Conservation (phyloP, 2,113 vertebrate genomes). For the Fregetta grallaria region DNA sequence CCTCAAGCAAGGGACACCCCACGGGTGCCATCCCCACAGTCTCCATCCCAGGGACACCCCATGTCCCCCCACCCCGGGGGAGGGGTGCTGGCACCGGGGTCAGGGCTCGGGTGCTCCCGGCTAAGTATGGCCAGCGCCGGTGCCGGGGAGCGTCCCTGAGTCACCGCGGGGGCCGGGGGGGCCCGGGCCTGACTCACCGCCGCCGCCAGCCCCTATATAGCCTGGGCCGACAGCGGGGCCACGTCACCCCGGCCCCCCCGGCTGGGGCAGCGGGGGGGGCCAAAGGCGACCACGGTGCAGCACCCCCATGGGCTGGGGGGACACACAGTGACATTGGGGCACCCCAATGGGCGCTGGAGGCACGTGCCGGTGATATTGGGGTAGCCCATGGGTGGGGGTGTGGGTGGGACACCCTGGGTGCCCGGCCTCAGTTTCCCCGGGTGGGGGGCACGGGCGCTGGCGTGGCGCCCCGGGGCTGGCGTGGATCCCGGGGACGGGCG, state of each 20-base stretch:
- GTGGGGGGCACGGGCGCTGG: background rate
- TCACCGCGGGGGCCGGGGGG: background rate
- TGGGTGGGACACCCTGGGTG: background rate
- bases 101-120: background rate
- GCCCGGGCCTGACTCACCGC: background rate
- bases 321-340: background rate
- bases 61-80: background rate
- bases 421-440: background rate
- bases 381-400: background rate
- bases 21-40: too few relatives aligned
- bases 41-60: too few relatives aligned
- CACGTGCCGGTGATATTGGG: background rate
- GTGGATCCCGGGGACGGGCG: background rate
- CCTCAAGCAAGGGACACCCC: background rate
- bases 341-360: background rate
- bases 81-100: background rate
- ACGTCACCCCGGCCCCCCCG: background rate
- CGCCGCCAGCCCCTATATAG: background rate
- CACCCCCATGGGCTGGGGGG: background rate
- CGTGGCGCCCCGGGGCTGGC: background rate
- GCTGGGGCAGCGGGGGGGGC: background rate
- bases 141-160: background rate
- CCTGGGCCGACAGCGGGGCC: background rate
- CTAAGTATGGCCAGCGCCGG: background rate
- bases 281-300: background rate